phyloP scores from a whole-genome alignment of 1,140 invertebrate species.

The Babylonia areolata region DNA sequence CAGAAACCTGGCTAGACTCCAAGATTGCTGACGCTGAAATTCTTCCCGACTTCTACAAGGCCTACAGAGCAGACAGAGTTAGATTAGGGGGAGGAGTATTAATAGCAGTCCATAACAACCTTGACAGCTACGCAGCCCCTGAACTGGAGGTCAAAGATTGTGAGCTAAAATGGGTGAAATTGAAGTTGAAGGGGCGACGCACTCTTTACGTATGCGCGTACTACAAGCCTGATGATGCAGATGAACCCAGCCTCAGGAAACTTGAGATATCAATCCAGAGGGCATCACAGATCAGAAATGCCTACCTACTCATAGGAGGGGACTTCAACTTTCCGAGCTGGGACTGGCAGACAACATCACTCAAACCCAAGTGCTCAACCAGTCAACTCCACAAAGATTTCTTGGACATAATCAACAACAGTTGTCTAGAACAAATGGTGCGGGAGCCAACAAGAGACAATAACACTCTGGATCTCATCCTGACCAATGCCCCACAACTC shows the following conservation, averaged over 20 bases:
- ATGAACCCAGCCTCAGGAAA: constrained; percentile 4
- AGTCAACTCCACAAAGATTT: not conserved
- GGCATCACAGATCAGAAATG: not conserved
- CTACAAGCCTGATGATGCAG: not conserved
- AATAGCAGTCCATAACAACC: not conserved
- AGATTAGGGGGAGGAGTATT: not conserved
- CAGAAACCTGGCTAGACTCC: not conserved
- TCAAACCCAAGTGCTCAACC: not conserved
- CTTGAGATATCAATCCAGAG: not conserved
- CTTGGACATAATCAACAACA: not conserved
- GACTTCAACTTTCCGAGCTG: not conserved
- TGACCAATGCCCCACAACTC: not conserved
- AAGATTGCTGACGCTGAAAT: not conserved
- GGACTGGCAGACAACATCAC: not conserved
- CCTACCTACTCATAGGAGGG: not conserved
- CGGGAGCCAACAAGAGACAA: not conserved
- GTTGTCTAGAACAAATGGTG: not conserved
- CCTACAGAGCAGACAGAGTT: not conserved
- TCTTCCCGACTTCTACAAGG: not conserved
- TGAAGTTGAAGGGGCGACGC: not conserved
- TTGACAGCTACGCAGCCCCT: not conserved
- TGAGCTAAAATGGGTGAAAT: not conserved
- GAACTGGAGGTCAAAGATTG: not conserved
- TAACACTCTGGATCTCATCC: not conserved
- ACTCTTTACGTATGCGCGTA: not conserved